Evolutionary conservation across 1,140 invertebrate genomes (phyloP).

Genomic region (Drosophila prosaltans): DNA sequence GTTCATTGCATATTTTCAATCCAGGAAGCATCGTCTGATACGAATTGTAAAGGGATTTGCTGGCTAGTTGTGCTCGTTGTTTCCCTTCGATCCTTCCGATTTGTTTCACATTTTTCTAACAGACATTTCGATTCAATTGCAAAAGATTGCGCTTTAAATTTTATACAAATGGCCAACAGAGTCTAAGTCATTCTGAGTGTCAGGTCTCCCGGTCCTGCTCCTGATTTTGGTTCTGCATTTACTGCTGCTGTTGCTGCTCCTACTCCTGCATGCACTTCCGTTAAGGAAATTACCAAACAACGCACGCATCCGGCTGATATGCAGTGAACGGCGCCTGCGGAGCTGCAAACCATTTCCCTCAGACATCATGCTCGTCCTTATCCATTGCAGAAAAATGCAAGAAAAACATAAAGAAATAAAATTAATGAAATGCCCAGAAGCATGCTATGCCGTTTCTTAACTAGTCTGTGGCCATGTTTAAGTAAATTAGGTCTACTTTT

Average conservation of each 20-base stretch:
- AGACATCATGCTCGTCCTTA: slow-evolving; percentile 36
- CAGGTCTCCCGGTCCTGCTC: slow-evolving; percentile 12
- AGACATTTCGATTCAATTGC: slow-evolving; percentile 58
- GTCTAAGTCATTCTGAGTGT: slow-evolving; percentile 15
- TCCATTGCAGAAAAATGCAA: slow-evolving; percentile 33
- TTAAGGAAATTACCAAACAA: slow-evolving; percentile 81
- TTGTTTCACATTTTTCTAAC: slow-evolving; percentile 14
- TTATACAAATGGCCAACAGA: slow-evolving; percentile 38
- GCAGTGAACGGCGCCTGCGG: slow-evolving; percentile 59
- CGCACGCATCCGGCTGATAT: slow-evolving; percentile 76
- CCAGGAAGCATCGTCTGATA: slow-evolving; percentile 4
- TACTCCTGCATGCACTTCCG: slow-evolving; percentile 73
- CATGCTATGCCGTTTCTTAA: slow-evolving; percentile 49
- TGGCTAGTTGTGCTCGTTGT: neutral
- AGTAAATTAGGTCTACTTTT: slow-evolving; percentile 40
- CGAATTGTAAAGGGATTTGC: neutral
- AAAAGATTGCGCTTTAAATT: slow-evolving; percentile 50
- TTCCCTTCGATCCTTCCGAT: neutral
- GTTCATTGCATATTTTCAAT: slow-evolving; percentile 23
- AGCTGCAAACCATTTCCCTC: slow-evolving; percentile 37
- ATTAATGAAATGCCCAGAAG: slow-evolving; percentile 74
- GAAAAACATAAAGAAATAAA: slow-evolving; percentile 57
- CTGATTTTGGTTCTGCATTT: slow-evolving; percentile 31
- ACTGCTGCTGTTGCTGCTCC: slow-evolving; percentile 35
- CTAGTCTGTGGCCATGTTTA: slow-evolving; percentile 20